Percentiles rank a stretch among this genome's conserved stretches.
phyloP scores from a whole-genome alignment of 2,888 invertebrate species.

The Tribolium freemani region DNA sequence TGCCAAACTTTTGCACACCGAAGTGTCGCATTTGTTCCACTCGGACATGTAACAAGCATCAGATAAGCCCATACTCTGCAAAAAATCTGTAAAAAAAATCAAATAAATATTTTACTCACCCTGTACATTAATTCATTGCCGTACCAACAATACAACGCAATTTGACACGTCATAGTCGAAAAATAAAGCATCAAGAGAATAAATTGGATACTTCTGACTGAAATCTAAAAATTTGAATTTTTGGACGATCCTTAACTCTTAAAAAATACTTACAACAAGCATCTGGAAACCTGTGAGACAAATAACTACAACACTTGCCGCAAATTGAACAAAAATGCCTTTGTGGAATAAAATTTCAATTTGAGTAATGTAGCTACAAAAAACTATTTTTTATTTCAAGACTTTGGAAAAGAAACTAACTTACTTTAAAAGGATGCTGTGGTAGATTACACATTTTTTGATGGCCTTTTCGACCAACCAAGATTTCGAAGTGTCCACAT shows the following conservation, averaged over 20 bases:
- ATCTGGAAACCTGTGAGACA: slow-evolving; percentile 39
- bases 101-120: slow-evolving; percentile 16
- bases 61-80: slow-evolving; percentile 66
- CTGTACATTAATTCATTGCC: slow-evolving; percentile 43
- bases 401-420: neutral
- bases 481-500: neutral
- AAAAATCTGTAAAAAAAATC: slow-evolving; percentile 1
- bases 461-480: neutral
- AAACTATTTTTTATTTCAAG: neutral
- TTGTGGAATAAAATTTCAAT: slow-evolving; percentile 20
- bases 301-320: slow-evolving; percentile 22
- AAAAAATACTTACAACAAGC: slow-evolving; percentile 25
- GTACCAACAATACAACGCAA: slow-evolving; percentile 42
- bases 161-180: slow-evolving; percentile 41
- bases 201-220: slow-evolving; percentile 29
- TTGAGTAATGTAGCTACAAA: slow-evolving; percentile 14
- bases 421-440: slow-evolving; percentile 19
- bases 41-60: slow-evolving; percentile 67
- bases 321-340: slow-evolving; percentile 34
- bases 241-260: neutral
- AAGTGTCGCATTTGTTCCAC: slow-evolving; percentile 60
- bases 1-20: slow-evolving; percentile 64
- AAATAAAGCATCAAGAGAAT: slow-evolving; percentile 37
- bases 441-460: slow-evolving; percentile 12
- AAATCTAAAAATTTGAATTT: slow-evolving; percentile 14